Percentiles rank a stretch among this genome's conserved stretches.
Conservation (phyloP, 2,797 vertebrate species). For the Kryptopterus vitreolus region DNA sequence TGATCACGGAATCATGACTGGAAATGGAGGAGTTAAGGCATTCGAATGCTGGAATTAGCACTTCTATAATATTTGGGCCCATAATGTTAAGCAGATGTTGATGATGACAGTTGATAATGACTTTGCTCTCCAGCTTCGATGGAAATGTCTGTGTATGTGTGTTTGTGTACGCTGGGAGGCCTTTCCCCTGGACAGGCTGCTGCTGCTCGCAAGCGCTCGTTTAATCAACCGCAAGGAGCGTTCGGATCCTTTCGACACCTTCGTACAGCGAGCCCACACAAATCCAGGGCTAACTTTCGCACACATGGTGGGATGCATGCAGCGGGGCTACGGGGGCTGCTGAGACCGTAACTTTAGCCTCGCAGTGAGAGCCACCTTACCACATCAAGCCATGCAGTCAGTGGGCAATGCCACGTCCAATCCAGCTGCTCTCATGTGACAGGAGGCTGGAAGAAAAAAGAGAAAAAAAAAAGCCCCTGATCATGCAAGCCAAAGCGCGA, state of each 20-base stretch:
- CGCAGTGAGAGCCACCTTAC: constrained; percentile 46
- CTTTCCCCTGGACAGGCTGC: constrained; percentile 33
- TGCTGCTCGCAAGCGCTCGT: constrained; percentile 30
- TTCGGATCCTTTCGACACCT: constrained; percentile 62
- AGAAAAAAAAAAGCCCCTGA: too few species aligned
- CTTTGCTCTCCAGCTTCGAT: constrained; percentile 24
- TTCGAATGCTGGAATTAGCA: constrained; percentile 35
- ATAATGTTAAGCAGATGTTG: constrained; percentile 62
- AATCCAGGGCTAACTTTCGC: constrained; percentile 56
- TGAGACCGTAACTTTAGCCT: constrained; percentile 52
- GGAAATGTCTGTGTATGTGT: constrained; percentile 27
- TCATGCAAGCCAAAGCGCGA: constrained; percentile 41
- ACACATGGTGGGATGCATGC: constrained; percentile 36
- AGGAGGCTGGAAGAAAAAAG: constrained; percentile 52
- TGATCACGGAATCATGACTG: constrained; percentile 11
- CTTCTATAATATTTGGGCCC: constrained; percentile 61
- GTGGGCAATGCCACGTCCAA: constrained; percentile 54
- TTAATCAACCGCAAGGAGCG: constrained; percentile 55
- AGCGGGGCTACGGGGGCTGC: constrained; percentile 21
- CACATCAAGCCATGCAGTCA: constrained; percentile 56
- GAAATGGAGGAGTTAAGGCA: neutral
- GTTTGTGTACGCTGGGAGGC: constrained; percentile 27
- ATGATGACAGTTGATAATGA: constrained; percentile 61
- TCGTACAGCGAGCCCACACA: constrained; percentile 55
- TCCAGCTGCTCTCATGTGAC: constrained; percentile 53